Evolutionary conservation across 2,797 vertebrate species (phyloP).

Genomic region (Anguilla marmorata): DNA sequence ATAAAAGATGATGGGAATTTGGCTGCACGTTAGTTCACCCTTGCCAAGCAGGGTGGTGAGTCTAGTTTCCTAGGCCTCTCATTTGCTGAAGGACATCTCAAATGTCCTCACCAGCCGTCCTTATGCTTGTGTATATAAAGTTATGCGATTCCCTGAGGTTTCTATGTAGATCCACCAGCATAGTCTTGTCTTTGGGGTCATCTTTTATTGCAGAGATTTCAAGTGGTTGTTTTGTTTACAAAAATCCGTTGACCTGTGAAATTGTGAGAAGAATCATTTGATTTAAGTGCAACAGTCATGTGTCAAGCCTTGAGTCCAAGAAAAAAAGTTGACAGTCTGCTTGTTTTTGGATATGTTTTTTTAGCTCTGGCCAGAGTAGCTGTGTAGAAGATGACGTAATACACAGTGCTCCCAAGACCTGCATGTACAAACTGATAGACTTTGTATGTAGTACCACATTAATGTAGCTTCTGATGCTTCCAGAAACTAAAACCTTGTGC

Average conservation of each 20-base stretch:
- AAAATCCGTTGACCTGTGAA: too few relatives aligned
- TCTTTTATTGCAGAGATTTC: background rate
- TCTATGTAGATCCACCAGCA: background rate
- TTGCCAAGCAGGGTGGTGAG: slow-evolving; percentile 21
- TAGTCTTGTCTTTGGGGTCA: background rate
- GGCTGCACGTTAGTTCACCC: background rate
- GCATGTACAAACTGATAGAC: background rate
- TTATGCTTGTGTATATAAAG: background rate
- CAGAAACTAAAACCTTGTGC: too few relatives aligned
- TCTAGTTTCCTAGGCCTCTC: slow-evolving; percentile 3
- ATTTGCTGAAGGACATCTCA: background rate
- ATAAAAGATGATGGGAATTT: slow-evolving; percentile 26
- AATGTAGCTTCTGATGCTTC: too few relatives aligned
- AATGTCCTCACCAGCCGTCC: background rate
- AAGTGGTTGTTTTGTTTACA: too few relatives aligned
- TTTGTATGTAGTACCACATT: background rate
- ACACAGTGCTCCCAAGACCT: background rate
- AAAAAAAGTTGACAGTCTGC: too few relatives aligned
- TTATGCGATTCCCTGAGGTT: background rate
- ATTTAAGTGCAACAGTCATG: too few relatives aligned
- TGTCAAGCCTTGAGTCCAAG: too few relatives aligned
- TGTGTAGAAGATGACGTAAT: background rate
- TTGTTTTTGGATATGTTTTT: background rate
- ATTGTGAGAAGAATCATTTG: too few relatives aligned
- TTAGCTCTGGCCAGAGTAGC: background rate